Evolutionary conservation across 1,140 invertebrate species (phyloP).

Genomic region (Atta cephalotes): DNA sequence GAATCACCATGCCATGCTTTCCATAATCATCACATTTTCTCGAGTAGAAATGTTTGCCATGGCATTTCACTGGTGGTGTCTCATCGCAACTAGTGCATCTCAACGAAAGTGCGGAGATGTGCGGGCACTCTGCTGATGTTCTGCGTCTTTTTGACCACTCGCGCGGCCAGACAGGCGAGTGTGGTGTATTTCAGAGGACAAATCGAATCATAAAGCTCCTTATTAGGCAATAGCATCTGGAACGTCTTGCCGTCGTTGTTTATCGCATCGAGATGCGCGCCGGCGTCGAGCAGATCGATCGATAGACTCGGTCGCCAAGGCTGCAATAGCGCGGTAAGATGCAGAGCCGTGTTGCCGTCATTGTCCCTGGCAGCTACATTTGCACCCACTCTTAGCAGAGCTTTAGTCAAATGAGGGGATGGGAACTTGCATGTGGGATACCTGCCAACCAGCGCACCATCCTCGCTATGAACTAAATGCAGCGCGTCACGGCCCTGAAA

Average conservation of each 20-base stretch:
- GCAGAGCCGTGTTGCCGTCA: conserved; percentile 93
- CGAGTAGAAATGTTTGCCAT: background rate
- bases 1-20: conserved; percentile 18
- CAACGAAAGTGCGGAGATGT: conserved; percentile 86
- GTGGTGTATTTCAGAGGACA: conserved; percentile 93
- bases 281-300: conserved; percentile 90
- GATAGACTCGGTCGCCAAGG: conserved; percentile 90
- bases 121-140: conserved; percentile 87
- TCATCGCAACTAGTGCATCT: conserved; percentile 84
- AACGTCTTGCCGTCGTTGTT: conserved; percentile 94
- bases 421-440: conserved; percentile 93
- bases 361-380: conserved; percentile 91
- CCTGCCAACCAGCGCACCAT: conserved; percentile 87
- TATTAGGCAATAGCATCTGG: conserved; percentile 89
- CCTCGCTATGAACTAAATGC: conserved; percentile 92
- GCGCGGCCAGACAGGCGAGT: conserved; percentile 93
- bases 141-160: conserved; percentile 87
- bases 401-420: conserved; percentile 90
- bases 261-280: conserved; percentile 95
- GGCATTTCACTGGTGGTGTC: background rate
- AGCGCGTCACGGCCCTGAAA: conserved; percentile 92
- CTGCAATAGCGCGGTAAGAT: conserved; percentile 89
- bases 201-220: conserved; percentile 89
- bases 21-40: conserved; percentile 1
- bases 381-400: conserved; percentile 94